phyloP scores from a whole-genome alignment of 2,888 invertebrate genomes.

The Yponomeuta plumbellus region DNA sequence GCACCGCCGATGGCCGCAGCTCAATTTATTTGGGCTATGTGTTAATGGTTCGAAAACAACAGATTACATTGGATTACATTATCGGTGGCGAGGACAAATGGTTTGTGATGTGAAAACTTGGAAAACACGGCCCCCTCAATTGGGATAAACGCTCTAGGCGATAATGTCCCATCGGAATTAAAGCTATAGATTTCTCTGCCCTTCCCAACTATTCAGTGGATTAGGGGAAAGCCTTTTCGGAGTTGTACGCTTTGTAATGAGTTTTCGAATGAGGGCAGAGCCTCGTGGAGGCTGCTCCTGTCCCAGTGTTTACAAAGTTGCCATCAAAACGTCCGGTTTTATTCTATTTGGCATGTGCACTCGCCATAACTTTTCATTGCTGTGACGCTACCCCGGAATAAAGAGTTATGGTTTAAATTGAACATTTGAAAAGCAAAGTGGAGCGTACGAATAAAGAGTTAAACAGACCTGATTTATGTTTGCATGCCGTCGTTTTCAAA shows the following conservation, averaged over 20 bases:
- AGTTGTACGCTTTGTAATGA: conserved; percentile 27
- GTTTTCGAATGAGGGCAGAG: conserved; percentile 23
- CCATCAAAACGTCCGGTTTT: neutral
- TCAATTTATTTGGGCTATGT: conserved; percentile 31
- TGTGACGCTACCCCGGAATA: neutral
- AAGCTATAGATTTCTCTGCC: conserved; percentile 11
- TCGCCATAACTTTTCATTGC: conserved; percentile 9
- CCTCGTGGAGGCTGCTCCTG: conserved; percentile 8
- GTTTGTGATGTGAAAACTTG: conserved; percentile 25
- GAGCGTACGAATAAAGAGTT: conserved; percentile 55
- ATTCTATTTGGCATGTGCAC: neutral
- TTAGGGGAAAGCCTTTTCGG: conserved; percentile 18
- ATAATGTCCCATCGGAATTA: neutral
- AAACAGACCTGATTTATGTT: neutral
- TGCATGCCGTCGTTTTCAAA: conserved; percentile 45
- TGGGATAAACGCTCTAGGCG: conserved; percentile 11
- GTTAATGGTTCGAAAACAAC: conserved; percentile 29
- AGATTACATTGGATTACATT: conserved; percentile 32
- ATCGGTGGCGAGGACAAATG: conserved; percentile 25
- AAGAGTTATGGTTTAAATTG: neutral
- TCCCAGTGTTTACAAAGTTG: neutral
- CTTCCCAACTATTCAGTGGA: conserved; percentile 16
- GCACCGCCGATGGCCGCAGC: conserved; percentile 30
- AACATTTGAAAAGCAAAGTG: conserved; percentile 6
- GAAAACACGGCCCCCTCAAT: conserved; percentile 21